phyloP scores from a whole-genome alignment of 2,113 vertebrate genomes.

The Sapayoa aenigma region DNA sequence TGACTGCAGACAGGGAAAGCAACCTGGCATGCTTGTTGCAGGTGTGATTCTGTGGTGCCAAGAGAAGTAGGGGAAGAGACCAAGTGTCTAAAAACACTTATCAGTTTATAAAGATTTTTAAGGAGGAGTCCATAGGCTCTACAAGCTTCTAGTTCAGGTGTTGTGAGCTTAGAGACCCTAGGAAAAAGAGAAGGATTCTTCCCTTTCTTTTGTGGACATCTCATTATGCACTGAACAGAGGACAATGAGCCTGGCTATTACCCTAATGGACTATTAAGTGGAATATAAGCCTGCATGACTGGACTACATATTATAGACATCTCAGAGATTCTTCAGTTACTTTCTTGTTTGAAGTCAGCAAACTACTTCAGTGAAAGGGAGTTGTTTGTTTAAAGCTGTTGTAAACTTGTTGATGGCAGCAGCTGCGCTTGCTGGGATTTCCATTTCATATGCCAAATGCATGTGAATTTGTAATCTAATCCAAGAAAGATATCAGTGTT shows the following conservation, averaged over 20 bases:
- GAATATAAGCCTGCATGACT: constrained; percentile 16
- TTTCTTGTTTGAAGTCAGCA: constrained; percentile 31
- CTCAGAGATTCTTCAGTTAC: background rate
- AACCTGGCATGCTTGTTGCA: background rate
- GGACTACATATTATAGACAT: background rate
- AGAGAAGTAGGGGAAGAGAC: background rate
- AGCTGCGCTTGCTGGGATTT: constrained; percentile 33
- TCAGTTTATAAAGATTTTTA: background rate
- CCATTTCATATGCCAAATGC: background rate
- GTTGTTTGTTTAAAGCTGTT: constrained; percentile 21
- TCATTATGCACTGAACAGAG: background rate
- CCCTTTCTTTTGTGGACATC: background rate
- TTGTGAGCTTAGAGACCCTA: background rate
- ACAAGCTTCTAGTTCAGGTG: background rate
- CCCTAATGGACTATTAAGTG: constrained; percentile 64
- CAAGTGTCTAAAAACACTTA: background rate
- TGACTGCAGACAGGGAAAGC: background rate
- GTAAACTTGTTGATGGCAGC: constrained; percentile 18
- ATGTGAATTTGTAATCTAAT: constrained; percentile 21
- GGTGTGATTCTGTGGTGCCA: background rate
- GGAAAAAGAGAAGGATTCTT: background rate
- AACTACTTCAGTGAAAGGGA: constrained; percentile 5
- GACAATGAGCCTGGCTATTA: background rate
- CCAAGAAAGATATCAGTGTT: background rate
- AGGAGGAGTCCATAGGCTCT: background rate